phyloP scores from a whole-genome alignment of 1,140 invertebrate species.

The Asbolus verrucosus region DNA sequence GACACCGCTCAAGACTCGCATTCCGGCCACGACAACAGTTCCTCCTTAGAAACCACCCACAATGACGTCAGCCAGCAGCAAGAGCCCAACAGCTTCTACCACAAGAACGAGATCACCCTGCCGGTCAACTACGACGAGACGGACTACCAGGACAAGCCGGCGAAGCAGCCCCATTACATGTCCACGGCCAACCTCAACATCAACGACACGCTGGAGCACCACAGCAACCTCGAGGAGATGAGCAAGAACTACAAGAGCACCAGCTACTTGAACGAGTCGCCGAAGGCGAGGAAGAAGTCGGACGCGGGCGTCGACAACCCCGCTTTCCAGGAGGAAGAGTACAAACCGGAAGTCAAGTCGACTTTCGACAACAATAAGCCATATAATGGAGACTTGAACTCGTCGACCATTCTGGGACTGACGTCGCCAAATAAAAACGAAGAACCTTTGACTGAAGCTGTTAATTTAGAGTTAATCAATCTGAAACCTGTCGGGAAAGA shows the following conservation, averaged over 20 bases:
- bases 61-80: slow-evolving; percentile 36
- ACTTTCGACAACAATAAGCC: slow-evolving; percentile 60
- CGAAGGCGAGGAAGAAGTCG: slow-evolving; percentile 48
- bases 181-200: slow-evolving; percentile 64
- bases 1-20: slow-evolving; percentile 63
- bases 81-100: slow-evolving; percentile 58
- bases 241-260: slow-evolving; percentile 61
- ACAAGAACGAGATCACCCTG: slow-evolving; percentile 64
- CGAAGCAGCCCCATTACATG: slow-evolving; percentile 61
- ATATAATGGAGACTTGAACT: slow-evolving; percentile 61
- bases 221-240: slow-evolving; percentile 61
- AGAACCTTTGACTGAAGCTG: slow-evolving; percentile 71
- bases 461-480: slow-evolving; percentile 84
- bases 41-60: slow-evolving; percentile 53
- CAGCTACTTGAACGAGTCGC: slow-evolving; percentile 56
- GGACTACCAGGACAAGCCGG: slow-evolving; percentile 51
- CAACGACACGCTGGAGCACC: slow-evolving; percentile 59
- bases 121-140: slow-evolving; percentile 62
- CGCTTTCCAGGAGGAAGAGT: slow-evolving; percentile 55
- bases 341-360: slow-evolving; percentile 47
- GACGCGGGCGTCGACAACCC: slow-evolving; percentile 57
- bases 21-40: slow-evolving; percentile 58
- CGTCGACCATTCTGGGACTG: slow-evolving; percentile 44
- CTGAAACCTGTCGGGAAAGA: slow-evolving; percentile 74
- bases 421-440: slow-evolving; percentile 54